Evolutionary conservation across 2,113 vertebrate genomes (phyloP).

Genomic region (Daubentonia madagascariensis): DNA sequence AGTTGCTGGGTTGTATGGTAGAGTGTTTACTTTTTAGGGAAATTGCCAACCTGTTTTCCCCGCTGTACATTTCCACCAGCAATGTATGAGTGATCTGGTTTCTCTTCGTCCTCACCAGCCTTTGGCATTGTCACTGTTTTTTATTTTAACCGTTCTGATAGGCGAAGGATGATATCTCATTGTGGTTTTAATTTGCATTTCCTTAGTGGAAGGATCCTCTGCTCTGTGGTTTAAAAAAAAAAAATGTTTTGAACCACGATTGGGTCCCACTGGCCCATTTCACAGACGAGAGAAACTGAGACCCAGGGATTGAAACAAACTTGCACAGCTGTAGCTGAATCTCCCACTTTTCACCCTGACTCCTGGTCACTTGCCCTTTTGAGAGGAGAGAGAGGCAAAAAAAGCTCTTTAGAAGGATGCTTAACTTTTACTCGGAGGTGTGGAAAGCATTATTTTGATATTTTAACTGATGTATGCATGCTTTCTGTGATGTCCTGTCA

Average conservation of each 20-base stretch:
- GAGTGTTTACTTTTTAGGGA: neutral
- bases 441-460: neutral
- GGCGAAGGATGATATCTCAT: no score
- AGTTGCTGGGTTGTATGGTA: neutral
- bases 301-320: neutral
- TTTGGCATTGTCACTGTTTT: neutral
- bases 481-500: neutral
- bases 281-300: slow-evolving; percentile 37
- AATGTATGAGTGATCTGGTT: accelerated
- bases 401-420: neutral
- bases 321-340: neutral
- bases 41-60: neutral
- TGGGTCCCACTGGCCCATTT: neutral
- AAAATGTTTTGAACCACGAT: neutral
- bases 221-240: neutral
- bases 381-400: neutral
- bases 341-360: no score
- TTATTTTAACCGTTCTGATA: neutral
- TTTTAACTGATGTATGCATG: accelerated
- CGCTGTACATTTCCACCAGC: neutral
- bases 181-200: neutral
- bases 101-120: neutral
- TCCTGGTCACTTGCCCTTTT: neutral
- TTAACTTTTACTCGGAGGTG: neutral
- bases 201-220: no score